Base-by-base conservation (phyloP, 2,113 vertebrate genomes). In the Thinocorus orbignyianus region DNA sequence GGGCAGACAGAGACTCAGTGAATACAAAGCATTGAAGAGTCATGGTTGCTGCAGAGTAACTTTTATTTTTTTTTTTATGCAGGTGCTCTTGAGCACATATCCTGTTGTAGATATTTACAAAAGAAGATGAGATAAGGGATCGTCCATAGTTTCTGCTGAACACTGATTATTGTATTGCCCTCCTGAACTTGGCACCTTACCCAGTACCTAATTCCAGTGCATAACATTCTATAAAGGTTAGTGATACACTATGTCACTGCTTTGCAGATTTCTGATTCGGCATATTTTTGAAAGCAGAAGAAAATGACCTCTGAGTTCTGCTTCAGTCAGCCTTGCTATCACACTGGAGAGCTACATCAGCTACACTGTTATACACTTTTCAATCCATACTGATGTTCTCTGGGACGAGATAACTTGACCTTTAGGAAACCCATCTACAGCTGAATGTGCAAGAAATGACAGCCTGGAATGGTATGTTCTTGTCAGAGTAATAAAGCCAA, bases 241-340 rank as follows among this genome's bases (percentile, higher is more conserved):
- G 65, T 85, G 62, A 49, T 91, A 70, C 31, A 71, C 30, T 26
- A 49, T 52, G 71, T 72, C 81, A 82, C 33, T 82, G 11, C 11
- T 95, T 91, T 91, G 37, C 19, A 54, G 28, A 23, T 82, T 84
- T 92, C 73, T 87, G 52, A 49, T 87, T 65, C 76, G 65, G 41
- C 46, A 28, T 65, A 61, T 42, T 94, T 95, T 87, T 87, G 58
- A 91, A 42, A 66, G 28, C n/a, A 41, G 60, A 69, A 86, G 84
- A 88, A 93, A 94, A 90, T 42, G 41, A 91, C 91, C 89, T 94
- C 84, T 88, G 87, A 88, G 87, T 91, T 91, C 54, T 91, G 81
- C 70, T 80, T 94, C 78, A 62, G 52, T 92, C 84, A 92, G 74
- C 77, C 84, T 79, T 79, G 44, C 26, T 76, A 58, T 69, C 78